phyloP scores from a whole-genome alignment of 2,113 vertebrate species.

The Ascaphus truei region DNA sequence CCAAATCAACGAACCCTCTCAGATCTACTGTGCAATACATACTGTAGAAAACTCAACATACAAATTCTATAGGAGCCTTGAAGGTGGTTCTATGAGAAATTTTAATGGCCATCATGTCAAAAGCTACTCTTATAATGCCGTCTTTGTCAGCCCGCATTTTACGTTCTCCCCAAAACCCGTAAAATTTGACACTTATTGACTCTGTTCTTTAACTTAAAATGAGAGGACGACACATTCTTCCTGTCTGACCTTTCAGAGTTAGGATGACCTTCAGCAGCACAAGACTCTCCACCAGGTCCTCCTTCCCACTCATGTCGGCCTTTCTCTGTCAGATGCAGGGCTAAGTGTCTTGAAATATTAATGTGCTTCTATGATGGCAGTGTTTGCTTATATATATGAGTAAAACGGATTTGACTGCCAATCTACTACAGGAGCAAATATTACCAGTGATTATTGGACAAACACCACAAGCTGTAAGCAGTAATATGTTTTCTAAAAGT shows the following conservation, averaged over 20 bases:
- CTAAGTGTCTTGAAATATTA: constrained; percentile 15
- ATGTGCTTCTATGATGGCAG: not conserved
- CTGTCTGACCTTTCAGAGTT: not conserved
- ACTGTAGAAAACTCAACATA: too few species aligned
- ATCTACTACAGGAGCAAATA: not conserved
- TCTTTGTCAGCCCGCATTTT: too few species aligned
- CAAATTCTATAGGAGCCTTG: too few species aligned
- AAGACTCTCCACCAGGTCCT: not conserved
- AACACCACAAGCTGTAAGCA: not conserved
- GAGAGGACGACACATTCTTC: not conserved
- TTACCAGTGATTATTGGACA: not conserved
- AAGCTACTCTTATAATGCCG: too few species aligned
- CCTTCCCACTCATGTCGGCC: not conserved
- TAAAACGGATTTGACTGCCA: not conserved
- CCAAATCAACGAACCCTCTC: too few species aligned
- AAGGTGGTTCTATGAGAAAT: too few species aligned
- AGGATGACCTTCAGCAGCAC: not conserved
- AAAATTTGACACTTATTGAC: too few species aligned
- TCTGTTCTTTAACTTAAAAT: too few species aligned
- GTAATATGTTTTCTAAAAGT: constrained; percentile 1
- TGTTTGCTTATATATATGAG: not conserved
- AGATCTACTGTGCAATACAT: too few species aligned
- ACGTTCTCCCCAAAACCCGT: too few species aligned
- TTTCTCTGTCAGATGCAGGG: not conserved
- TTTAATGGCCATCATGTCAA: too few species aligned